phyloP scores from a whole-genome alignment of 2,888 invertebrate species.

The Pardosa pseudoannulata region DNA sequence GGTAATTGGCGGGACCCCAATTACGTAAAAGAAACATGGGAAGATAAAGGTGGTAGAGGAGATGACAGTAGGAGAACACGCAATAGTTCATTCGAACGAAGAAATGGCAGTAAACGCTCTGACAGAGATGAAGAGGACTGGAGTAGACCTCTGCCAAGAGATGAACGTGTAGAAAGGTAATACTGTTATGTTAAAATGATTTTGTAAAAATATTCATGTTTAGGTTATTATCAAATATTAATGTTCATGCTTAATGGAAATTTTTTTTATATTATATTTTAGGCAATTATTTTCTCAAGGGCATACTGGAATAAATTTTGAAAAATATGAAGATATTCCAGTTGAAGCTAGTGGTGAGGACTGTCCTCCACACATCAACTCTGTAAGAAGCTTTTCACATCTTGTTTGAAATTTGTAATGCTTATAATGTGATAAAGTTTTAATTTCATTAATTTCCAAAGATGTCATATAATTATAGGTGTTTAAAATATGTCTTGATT shows the following conservation, averaged over 20 bases:
- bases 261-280: not conserved
- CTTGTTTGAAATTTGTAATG: no score
- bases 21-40: conserved; percentile 52
- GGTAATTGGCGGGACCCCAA: conserved; percentile 70
- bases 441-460: no score
- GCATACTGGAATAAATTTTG: conserved; percentile 99
- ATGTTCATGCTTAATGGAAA: no score
- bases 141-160: conserved; percentile 89
- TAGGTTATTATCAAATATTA: no score
- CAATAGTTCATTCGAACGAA: conserved; percentile 55
- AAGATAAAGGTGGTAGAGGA: conserved; percentile 33
- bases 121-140: conserved; percentile 83
- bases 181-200: not conserved
- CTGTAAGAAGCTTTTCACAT: conserved; percentile 82
- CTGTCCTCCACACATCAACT: conserved; percentile 92
- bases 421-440: no score
- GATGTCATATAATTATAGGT: no score
- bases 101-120: conserved; percentile 52
- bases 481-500: no score
- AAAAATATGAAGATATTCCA: conserved; percentile 99
- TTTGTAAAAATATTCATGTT: not conserved
- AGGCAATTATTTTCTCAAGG: conserved; percentile 75
- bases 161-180: conserved; percentile 81
- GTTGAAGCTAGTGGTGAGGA: conserved; percentile 99
- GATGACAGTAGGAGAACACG: conserved; percentile 51